Evolutionary conservation across 2,113 vertebrate genomes (phyloP), one percentile per base, ranked within the genome.

Genomic region (Tragelaphus strepsiceros): DNA sequence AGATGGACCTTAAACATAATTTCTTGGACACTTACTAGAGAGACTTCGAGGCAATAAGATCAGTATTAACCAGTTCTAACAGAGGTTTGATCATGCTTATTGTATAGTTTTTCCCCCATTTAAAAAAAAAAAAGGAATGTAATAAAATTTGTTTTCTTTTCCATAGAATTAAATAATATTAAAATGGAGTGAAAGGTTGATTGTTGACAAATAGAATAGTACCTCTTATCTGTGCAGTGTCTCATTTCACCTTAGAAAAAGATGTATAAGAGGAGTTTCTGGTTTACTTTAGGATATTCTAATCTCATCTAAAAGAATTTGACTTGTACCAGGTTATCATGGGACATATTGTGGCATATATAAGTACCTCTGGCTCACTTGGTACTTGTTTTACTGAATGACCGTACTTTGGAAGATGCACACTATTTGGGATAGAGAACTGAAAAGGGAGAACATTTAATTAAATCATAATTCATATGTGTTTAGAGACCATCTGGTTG

Each of bases 101-200:
- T 99, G 99, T 99, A 99, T 98, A 99, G 98, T 97, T 98, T 96
- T 59, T 6, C 92, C 88, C 80, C 54, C 53, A 46, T 98, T 98
- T 99, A 97, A 96, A 98, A 92, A 43, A 64, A 67, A 74, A 77
- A 92, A 99, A 98, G 96, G 96, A 99, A 98, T 99, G 98, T 99
- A 99, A 99, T 98, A 98, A 99, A 98, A 98, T 97, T 98, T 98
- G 97, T 74, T 98, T 96, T 96, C 98, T 98, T 96, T 98, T 98
- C 86, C 98, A 95, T 99, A 99, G 98, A 98, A 99, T 99, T 99
- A 99, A 99, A 98, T 99, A 98, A 98, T 99, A 98, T 98, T 99
- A 98, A 99, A 99, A 98, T 98, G 90, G 97, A 99, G 94, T 98
- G 97, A 98, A 99, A 99, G 98, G 98, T 98, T 99, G 98, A 97